Evolutionary conservation across 1,140 invertebrate species (phyloP), one percentile per base, ranked within the genome.

Genomic region (Panagrolaimus sp.): DNA sequence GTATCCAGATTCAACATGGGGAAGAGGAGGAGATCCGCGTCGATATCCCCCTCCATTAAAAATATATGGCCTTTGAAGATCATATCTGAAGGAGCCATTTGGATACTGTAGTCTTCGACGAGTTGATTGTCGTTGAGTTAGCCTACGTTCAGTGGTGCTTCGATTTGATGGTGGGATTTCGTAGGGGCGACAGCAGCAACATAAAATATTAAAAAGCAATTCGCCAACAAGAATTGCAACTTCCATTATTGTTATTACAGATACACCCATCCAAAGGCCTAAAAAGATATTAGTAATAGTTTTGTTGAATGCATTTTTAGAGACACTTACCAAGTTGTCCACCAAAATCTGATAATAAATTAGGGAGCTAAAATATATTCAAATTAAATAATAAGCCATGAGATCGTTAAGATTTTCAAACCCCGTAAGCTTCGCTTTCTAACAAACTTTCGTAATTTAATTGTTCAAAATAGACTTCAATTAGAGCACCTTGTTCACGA

Each of bases 401-500:
- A n/a, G n/a, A 66, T 42, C 20, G 0, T 25, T 31, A 23, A 9
- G 23, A 16, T 27, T 23, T n/a, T 27, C 43, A 7, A 75, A 77
- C 74, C 13, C 70, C 74, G 53, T 79, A 75, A 11, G 74, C 74
- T 75, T 75, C 74, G 42, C 71, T 74, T 65, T 75, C 74, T 31
- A 66, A 47, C 31, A 75, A 46, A 11, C 72, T 72, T 69, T 75
- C 74, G 45, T 75, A 75, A 46, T 75, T 75, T 13, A 75, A 45
- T 57, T 75, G 74, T 47, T 75, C 74, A 63, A 78, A 75, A 51
- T 71, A 75, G 9, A 75, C 74, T 68, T 75, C 74, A 38, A 75
- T 74, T 25, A 75, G 45, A 44, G 76, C 77, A 43, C 62, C 66
- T 65, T 75, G 76, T 42, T 75, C 74, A 51, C 74, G 72, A 63